A percentile compares a stretch with the other conserved stretches of the same genome.
phyloP scores from a whole-genome alignment of 2,888 invertebrate species.

The Seira ritae region DNA sequence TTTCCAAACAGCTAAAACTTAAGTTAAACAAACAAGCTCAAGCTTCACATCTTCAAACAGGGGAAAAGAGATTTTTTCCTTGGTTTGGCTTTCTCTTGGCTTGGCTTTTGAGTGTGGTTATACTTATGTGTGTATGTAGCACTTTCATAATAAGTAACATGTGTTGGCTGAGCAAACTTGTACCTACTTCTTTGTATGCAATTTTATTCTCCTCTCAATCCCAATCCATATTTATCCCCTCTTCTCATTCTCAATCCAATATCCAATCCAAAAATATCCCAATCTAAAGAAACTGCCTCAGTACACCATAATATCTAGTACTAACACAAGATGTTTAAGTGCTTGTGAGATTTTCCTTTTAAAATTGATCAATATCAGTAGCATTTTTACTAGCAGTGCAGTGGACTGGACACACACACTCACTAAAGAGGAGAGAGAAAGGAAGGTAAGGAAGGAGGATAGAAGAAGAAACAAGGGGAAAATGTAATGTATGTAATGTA shows the following conservation, averaged over 20 bases:
- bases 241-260: too few species aligned
- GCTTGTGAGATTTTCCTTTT: neutral
- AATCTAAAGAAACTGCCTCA: slow-evolving; percentile 10
- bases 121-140: too few species aligned
- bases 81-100: too few species aligned
- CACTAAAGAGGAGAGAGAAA: neutral
- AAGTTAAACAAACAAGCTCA: slow-evolving; percentile 16
- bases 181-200: too few species aligned
- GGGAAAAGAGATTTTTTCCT: too few species aligned
- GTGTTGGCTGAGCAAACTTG: neutral
- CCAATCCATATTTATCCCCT: slow-evolving; percentile 5
- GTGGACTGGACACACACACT: neutral
- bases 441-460: neutral
- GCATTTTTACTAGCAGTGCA: neutral
- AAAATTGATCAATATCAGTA: slow-evolving; percentile 6
- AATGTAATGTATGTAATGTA: neutral
- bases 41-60: neutral
- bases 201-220: neutral
- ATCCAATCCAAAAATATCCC: too few species aligned
- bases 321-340: neutral
- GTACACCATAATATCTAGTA: neutral
- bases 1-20: slow-evolving; percentile 5
- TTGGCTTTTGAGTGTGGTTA: too few species aligned
- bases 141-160: slow-evolving; percentile 5
- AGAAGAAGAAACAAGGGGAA: neutral